Base-by-base conservation (phyloP, 2,888 invertebrate species). In the Monoplex corrugatus region DNA sequence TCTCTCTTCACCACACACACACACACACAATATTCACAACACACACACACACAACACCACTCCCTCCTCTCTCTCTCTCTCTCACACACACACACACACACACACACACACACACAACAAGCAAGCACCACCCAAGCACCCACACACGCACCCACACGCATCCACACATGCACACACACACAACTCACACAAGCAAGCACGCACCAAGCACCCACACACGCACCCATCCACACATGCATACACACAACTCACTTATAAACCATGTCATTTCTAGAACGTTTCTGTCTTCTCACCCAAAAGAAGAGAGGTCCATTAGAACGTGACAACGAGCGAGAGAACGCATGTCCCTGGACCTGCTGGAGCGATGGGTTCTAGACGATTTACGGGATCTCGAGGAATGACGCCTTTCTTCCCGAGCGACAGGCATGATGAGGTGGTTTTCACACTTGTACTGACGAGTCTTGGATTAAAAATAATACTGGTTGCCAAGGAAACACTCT, bases 221-320 rank as follows among this genome's bases (percentile, higher is more conserved):
- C 57, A 57, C 57, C 16, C 57, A 57, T 28, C 16, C 57, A 57
- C 57, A 57, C 57, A 57, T 43, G 28, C 78, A 80, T 28, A 23
- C 40, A 80, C 78, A 43, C 40, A 38, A 35, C 38, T 43, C 32
- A 40, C 43, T 28, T 72, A 23, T n/a, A n/a, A n/a, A n/a, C n/a
- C n/a, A n/a, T n/a, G n/a, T n/a, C n/a, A n/a, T n/a, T n/a, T n/a
- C n/a, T n/a, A n/a, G n/a, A n/a, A n/a, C n/a, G n/a, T n/a, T n/a
- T n/a, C n/a, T n/a, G n/a, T 3, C 44, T 23, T 23, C 87, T 87
- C 75, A 50, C 84, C 87, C 89, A 43, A 40, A 35, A 83, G 45
- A 84, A 13, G 43, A 86, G 86, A 13, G 40, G 86, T 2, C 44
- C 32, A 40, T 68, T 68, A 2, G 43, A 43, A 13, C 72, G 75